Evolutionary conservation across 2,888 invertebrate genomes (phyloP), one percentile per base, ranked within the genome.

Genomic region (Entomobrya proxima): DNA sequence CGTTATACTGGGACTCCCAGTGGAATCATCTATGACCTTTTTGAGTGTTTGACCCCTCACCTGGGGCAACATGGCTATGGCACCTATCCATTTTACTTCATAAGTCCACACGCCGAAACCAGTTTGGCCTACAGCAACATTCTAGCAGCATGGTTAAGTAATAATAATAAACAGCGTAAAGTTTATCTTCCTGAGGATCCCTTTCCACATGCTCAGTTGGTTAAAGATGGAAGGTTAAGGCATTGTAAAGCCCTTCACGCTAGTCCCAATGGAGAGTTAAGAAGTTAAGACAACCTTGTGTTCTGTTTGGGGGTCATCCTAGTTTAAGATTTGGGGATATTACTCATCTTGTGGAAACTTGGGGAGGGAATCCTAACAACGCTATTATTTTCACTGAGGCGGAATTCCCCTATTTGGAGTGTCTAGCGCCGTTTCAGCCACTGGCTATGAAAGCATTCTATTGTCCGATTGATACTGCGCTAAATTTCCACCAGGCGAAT

Each of bases 111-210:
- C n/a, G 98, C 98, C 0, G 98, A 98, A 91, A 95, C 95, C 89
- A 97, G 98, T 47, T 93, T 99, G 78, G 98, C 98, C 0, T 99
- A 98, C 93, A 98, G 98, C 64, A 99, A 98, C 92, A 99, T 99
- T 91, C 94, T 98, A 90, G 98, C 98, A 5, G 99, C 99, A 93
- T 99, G 99, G 98, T 93, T 91, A 64, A 97, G 98, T 40, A 94
- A 95, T 27, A n/a, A n/a, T n/a, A 95, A 94, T 79, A 99, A 98
- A 92, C 98, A 98, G 91, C 95, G 95, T 89, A 96, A 96, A 92
- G 98, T 99, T 15, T 98, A 98, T 92, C 93, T 97, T 86, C 98
- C 99, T 1, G 99, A 99, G 92, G 98, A 98, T 92, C 99, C 99
- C 0, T 99, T 99, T 92, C 97, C 98, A 27, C 98, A 99, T 93